Evolutionary conservation across 2,888 invertebrate genomes (phyloP).

Genomic region (Ethmia dodecea): DNA sequence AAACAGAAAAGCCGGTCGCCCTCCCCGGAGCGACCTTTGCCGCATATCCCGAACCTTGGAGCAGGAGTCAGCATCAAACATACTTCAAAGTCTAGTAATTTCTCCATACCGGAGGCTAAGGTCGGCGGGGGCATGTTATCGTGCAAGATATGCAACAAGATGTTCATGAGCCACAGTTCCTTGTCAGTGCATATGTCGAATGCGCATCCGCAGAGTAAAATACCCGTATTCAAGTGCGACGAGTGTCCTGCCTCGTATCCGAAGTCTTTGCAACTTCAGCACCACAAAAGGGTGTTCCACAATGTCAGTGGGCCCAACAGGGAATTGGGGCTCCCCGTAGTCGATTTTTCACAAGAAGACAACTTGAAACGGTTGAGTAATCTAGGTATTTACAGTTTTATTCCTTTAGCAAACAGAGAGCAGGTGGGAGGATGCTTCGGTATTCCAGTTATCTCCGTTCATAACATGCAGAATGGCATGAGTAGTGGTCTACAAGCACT

Average conservation of each 20-base stretch:
- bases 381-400: constrained; percentile 85
- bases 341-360: constrained; percentile 83
- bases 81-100: constrained; percentile 63
- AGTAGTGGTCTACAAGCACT: constrained; percentile 78
- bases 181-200: constrained; percentile 54
- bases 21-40: constrained; percentile 59
- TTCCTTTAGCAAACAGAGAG: constrained; percentile 82
- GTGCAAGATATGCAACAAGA: constrained; percentile 66
- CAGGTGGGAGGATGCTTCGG: constrained; percentile 81
- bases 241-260: constrained; percentile 86
- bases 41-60: constrained; percentile 68
- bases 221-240: constrained; percentile 79
- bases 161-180: constrained; percentile 60
- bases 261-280: constrained; percentile 82
- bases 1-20: constrained; percentile 75
- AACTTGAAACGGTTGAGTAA: constrained; percentile 79
- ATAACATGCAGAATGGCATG: constrained; percentile 79
- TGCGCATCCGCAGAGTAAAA: constrained; percentile 58
- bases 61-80: constrained; percentile 73
- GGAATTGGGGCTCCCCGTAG: constrained; percentile 85
- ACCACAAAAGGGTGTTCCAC: constrained; percentile 70
- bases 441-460: constrained; percentile 83
- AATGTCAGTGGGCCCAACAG: constrained; percentile 60
- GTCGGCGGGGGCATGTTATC: constrained; percentile 57
- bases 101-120: constrained; percentile 62